Evolutionary conservation across 2,888 invertebrate genomes (phyloP), one percentile per base, ranked within the genome.

Genomic region (Oscheius myriophilus): DNA sequence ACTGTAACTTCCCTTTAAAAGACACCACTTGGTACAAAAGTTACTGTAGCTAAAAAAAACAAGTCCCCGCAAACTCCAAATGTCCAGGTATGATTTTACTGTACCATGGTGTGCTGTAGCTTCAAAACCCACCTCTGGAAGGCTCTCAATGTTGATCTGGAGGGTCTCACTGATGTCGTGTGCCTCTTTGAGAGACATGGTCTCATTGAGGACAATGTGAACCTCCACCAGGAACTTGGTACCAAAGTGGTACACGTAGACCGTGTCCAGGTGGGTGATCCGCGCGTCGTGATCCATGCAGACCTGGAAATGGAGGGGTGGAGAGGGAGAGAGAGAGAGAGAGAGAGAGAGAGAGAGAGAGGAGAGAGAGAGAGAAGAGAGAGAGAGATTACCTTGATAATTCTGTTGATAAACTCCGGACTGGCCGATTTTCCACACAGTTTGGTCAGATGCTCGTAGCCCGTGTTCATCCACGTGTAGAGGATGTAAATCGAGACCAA

Each of bases 191-290:
- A 89, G 77, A 1, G 82, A 79, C 88, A 89, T 88, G 57, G 87
- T 82, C 68, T 87, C 86, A 23, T 88, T 87, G 64, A 89, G 79
- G 1, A 89, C 88, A 71, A 89, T 87, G 78, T 88, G 86, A 12
- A 80, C 76, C 75, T 89, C 89, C 0, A 88, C 82, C 16, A 83
- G 67, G 74, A 87, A 89, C 71, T 88, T 88, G 63, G 85, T 86
- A 12, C 89, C 89, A 71, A 87, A 89, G 79, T 89, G 89, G 76
- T 89, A 90, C 4, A 89, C 89, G 54, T 88, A 84, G 21, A 89
- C 88, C 0, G 89, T 89, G 81, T 89, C 89, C 26, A 89, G 81
- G 66, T 78, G 81, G 12, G 78, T 71, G 57, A 87, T 85, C 7
- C 80, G 69, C 2, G 68, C 61, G 67, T 86, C 83, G 70, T 87